These are phyloP conservation scores for Echiichthys vipera DNA, from an alignment of 2,797 vertebrate species.

Conservation along the genomic window DNA sequence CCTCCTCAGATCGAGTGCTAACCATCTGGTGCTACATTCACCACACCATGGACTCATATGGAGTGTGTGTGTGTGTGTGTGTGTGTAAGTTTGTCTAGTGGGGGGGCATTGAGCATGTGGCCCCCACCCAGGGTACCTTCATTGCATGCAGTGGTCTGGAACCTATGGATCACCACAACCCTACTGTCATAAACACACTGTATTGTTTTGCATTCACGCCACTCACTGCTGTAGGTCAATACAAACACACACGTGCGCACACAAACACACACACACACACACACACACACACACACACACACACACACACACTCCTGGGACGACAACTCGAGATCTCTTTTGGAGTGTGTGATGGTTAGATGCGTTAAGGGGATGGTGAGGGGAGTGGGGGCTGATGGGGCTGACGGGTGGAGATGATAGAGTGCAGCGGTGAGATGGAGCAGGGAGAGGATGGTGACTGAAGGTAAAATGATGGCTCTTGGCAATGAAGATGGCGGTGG, in stretches of 20 bases:
- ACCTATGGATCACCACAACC: constrained; percentile 52
- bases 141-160: constrained; percentile 67
- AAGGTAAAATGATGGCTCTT: constrained; percentile 47
- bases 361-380: constrained; percentile 51
- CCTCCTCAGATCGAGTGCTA: constrained; percentile 11
- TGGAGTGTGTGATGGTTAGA: constrained; percentile 36
- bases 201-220: too few species aligned
- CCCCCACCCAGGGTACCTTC: constrained; percentile 55
- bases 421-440: constrained; percentile 36
- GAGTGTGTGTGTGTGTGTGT: constrained; percentile 12
- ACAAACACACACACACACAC: constrained; percentile 4
- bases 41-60: constrained; percentile 25
- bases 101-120: constrained; percentile 58
- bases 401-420: constrained; percentile 35
- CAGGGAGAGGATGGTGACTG: constrained; percentile 24
- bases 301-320: constrained; percentile 22
- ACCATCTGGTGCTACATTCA: constrained; percentile 46
- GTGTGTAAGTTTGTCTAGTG: constrained; percentile 16
- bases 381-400: background rate
- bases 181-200: constrained; percentile 6
- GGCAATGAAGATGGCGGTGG: constrained; percentile 43
- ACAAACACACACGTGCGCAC: constrained; percentile 13
- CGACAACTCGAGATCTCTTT: constrained; percentile 30
- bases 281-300: constrained; percentile 8
- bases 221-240: too few species aligned